Percentiles rank a stretch among this genome's conserved stretches.
Evolutionary conservation across 2,797 vertebrate genomes (phyloP).

Genomic region (Spinus pinus): DNA sequence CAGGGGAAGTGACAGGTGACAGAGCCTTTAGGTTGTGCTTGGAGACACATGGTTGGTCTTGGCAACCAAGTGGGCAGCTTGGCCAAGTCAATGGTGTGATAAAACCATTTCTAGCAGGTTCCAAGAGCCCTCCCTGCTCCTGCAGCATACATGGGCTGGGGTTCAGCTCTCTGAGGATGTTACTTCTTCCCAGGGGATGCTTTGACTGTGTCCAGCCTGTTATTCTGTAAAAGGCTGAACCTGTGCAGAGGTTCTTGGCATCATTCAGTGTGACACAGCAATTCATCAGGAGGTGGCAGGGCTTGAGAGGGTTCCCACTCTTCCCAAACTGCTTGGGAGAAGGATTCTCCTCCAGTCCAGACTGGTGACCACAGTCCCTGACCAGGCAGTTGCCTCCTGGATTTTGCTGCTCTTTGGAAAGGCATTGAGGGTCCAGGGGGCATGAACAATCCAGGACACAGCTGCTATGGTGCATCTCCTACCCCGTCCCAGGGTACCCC

Average conservation of each 20-base stretch:
- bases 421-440: rapidly evolving
- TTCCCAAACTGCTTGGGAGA: background rate
- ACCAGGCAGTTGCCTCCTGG: rapidly evolving
- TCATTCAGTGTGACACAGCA: background rate
- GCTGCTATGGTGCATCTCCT: background rate
- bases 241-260: background rate
- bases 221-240: background rate
- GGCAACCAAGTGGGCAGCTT: background rate
- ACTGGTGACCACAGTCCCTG: background rate
- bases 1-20: background rate
- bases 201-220: background rate
- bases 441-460: rapidly evolving
- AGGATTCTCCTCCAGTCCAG: background rate
- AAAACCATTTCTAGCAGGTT: background rate
- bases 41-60: background rate
- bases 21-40: background rate
- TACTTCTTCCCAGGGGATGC: background rate
- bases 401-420: background rate
- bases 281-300: background rate
- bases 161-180: background rate
- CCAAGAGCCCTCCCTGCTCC: background rate
- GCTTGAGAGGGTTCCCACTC: background rate
- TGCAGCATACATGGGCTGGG: rapidly evolving
- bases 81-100: background rate
- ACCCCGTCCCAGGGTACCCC: background rate